Evolutionary conservation across 2,113 vertebrate genomes (phyloP).

Genomic region (Lampris incognitus): DNA sequence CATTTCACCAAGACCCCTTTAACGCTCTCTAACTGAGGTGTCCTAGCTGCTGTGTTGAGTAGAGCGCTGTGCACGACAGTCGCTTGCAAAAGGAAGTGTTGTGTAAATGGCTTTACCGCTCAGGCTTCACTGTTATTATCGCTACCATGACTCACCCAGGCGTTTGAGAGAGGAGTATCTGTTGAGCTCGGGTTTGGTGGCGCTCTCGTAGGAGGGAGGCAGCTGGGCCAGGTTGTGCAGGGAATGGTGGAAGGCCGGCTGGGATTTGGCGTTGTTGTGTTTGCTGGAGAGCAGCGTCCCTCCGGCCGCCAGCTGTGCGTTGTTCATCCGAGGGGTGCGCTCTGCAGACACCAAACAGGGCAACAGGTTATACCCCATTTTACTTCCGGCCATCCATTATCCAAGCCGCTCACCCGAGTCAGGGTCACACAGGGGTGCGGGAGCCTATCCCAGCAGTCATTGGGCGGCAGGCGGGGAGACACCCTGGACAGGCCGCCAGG

Average conservation of each 20-base stretch:
- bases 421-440: no score
- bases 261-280: slow-evolving; percentile 87
- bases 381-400: no score
- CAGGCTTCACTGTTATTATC: neutral
- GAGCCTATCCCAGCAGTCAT: no score
- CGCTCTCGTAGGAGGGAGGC: slow-evolving; percentile 91
- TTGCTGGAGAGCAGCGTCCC: slow-evolving; percentile 86
- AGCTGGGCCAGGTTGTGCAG: slow-evolving; percentile 94
- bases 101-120: no score
- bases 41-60: no score
- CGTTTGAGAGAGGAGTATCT: slow-evolving; percentile 93
- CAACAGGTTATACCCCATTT: slow-evolving; percentile 22
- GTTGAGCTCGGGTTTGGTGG: slow-evolving; percentile 90
- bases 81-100: no score
- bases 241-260: slow-evolving; percentile 90
- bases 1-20: no score
- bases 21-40: no score
- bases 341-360: slow-evolving; percentile 72
- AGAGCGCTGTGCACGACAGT: no score
- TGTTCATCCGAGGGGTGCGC: slow-evolving; percentile 84
- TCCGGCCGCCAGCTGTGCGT: slow-evolving; percentile 86
- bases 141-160: slow-evolving; percentile 82
- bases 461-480: no score
- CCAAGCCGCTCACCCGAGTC: no score
- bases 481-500: no score